Base-by-base conservation (phyloP, 2,113 vertebrate species). In the Percina caprodes region DNA sequence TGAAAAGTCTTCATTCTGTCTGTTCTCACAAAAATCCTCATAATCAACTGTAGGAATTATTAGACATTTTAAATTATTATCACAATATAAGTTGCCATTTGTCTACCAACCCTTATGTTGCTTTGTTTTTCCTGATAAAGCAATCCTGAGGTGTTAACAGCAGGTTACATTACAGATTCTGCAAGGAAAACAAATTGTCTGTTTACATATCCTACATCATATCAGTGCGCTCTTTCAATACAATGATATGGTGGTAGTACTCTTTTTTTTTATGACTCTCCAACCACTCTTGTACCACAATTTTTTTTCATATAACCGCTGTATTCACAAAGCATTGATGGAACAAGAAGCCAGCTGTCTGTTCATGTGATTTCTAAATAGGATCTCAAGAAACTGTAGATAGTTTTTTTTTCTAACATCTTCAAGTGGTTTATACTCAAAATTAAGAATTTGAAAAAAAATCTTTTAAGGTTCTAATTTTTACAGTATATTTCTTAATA, bases 51-150 rank as follows among this genome's bases (percentile, higher is more conserved):
- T 52, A 35, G 73, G 55, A 83, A 74, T 61, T 59, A 86, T 48
- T 71, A 46, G n/a, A 59, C 69, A 60, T 81, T 75, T 74, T n/a
- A 46, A 65, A 70, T 66, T 21, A 49, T 82, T 54, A 45, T 16
- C 23, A 13, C 52, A 11, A 30, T 68, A 52, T 61, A 55, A 69
- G 69, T 71, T 78, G 42, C 33, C 2, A 19, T 71, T 54, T 82
- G 48, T 82, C 21, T 58, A 7, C 26, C 18, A 0, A 21, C 62
- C 18, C 9, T 23, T n/a, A 14, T 8, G 23, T 67, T 52, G 70
- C 75, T 79, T 67, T 84, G 49, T 82, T 88, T 30, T 73, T 26
- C 55, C 11, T n/a, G 60, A 73, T 46, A 62, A 81, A 58, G 73
- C 42, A 56, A 69, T 18, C 24, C 16, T 70, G 48, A 62, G 70